A percentile compares a stretch with the other conserved stretches of the same genome.
Evolutionary conservation across 2,113 vertebrate species (phyloP).

Genomic region (Archilochus colubris): DNA sequence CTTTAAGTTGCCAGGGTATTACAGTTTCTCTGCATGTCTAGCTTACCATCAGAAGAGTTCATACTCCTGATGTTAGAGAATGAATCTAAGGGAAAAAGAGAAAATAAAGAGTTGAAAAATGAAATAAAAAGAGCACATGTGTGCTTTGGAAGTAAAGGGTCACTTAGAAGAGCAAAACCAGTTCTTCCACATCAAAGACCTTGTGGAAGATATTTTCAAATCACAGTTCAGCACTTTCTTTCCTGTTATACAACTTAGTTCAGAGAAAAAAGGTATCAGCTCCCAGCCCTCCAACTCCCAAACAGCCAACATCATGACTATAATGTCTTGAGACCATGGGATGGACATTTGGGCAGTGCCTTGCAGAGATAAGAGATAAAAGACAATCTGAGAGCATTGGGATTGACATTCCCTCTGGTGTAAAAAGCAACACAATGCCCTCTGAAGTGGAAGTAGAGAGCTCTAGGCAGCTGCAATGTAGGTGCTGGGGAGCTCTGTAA

Average conservation of each 20-base stretch:
- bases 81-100: constrained; percentile 33
- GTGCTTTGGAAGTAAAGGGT: constrained; percentile 10
- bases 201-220: constrained; percentile 15
- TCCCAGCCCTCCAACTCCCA: not conserved
- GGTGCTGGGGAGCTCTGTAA: not conserved
- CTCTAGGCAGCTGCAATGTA: not conserved
- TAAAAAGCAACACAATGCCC: not conserved
- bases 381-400: not conserved
- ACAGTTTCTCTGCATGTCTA: constrained; percentile 41
- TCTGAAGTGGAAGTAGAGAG: not conserved
- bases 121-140: not conserved
- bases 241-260: not conserved
- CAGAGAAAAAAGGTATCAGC: not conserved
- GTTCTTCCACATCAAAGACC: constrained; percentile 2
- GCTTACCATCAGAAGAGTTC: constrained; percentile 45
- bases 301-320: not conserved
- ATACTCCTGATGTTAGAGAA: constrained; percentile 32
- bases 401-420: not conserved
- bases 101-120: constrained; percentile 37
- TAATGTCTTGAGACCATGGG: not conserved
- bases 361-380: not conserved
- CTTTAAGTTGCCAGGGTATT: constrained; percentile 41
- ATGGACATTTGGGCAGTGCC: not conserved
- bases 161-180: not conserved
- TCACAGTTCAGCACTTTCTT: not conserved